Evolutionary conservation across 2,113 vertebrate genomes (phyloP).

Genomic region (Manacus vitellinus): DNA sequence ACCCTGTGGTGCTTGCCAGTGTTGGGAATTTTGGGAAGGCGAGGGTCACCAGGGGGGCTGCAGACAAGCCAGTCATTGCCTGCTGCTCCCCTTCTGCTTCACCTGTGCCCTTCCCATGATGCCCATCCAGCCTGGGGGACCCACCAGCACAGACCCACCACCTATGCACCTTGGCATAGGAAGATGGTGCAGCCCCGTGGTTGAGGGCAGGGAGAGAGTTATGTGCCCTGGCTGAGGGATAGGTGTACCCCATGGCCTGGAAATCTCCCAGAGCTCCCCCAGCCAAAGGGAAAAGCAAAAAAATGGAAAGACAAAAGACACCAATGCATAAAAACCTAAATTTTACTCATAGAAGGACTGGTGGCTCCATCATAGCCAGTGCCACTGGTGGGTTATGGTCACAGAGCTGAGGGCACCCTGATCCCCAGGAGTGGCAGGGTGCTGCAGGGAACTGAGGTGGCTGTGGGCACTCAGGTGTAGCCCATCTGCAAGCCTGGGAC

Average conservation of each 20-base stretch:
- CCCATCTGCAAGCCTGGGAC: background rate
- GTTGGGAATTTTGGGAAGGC: background rate
- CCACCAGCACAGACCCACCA: background rate
- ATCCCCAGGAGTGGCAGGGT: background rate
- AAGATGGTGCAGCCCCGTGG: fast-evolving
- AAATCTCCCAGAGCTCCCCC: background rate
- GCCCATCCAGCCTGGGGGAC: background rate
- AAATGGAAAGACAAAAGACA: background rate
- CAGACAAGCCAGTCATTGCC: background rate
- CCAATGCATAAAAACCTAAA: background rate
- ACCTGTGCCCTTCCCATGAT: background rate
- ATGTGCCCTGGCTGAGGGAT: fast-evolving
- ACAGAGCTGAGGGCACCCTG: background rate
- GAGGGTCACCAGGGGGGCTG: background rate
- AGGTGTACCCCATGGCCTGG: background rate
- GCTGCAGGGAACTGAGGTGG: background rate
- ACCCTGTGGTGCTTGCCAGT: fast-evolving
- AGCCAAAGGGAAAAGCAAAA: background rate
- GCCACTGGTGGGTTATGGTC: background rate
- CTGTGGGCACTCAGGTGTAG: background rate
- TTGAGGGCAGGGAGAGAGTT: background rate
- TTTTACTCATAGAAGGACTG: background rate
- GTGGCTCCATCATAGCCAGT: background rate
- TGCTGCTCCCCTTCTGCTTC: background rate
- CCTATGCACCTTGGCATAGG: fast-evolving